These are phyloP conservation scores for Gryllus bimaculatus DNA, from an alignment of 1,140 invertebrate genomes.

Conservation along the genomic window DNA sequence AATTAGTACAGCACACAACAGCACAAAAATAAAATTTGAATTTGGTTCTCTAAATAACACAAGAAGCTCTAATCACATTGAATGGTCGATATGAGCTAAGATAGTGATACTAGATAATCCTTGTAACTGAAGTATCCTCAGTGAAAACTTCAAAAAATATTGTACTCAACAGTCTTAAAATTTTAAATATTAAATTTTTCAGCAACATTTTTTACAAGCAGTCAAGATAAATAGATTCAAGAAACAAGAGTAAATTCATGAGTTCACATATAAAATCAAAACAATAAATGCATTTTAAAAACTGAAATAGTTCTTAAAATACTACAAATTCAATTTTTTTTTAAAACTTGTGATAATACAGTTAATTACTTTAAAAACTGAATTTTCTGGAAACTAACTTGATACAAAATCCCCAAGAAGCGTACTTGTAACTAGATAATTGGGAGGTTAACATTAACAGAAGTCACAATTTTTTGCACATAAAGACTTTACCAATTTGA, in stretches of 20 bases:
- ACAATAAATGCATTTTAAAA: too few species aligned
- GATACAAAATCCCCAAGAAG: neutral
- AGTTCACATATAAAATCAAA: neutral
- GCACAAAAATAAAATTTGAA: too few species aligned
- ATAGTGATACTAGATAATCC: too few species aligned
- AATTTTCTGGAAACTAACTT: neutral
- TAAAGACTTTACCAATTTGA: too few species aligned
- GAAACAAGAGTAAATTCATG: neutral
- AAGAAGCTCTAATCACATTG: too few species aligned
- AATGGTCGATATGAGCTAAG: too few species aligned
- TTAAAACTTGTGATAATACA: neutral
- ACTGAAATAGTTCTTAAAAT: neutral
- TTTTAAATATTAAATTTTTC: neutral
- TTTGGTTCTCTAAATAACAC: too few species aligned
- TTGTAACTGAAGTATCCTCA: neutral
- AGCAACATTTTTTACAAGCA: neutral
- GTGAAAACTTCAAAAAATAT: neutral
- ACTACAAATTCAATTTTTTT: neutral
- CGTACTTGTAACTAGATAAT: neutral
- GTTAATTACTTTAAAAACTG: neutral
- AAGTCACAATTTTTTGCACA: too few species aligned
- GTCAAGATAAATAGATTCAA: neutral
- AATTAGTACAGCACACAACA: too few species aligned
- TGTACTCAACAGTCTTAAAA: conserved; percentile 1
- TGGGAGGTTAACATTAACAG: neutral